Conservation (phyloP, 2,888 invertebrate genomes). For the Orchesellides sinensis region DNA sequence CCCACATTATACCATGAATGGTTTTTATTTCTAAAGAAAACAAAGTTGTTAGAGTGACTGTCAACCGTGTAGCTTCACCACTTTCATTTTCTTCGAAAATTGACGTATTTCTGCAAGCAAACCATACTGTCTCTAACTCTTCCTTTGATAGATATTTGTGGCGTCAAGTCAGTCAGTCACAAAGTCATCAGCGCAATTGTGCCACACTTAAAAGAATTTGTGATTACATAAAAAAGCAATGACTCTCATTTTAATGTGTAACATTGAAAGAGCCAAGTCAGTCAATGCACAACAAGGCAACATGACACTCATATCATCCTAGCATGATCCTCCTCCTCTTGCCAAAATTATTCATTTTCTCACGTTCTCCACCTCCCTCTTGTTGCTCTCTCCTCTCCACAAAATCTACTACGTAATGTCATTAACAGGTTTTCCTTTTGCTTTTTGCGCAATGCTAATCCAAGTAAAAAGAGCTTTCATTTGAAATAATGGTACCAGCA, state of each 20-base stretch:
- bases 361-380: neutral
- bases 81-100: constrained; percentile 50
- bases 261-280: too few relatives aligned
- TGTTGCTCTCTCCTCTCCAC: neutral
- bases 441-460: neutral
- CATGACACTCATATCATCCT: too few relatives aligned
- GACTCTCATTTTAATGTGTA: too few relatives aligned
- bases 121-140: too few relatives aligned
- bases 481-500: constrained; percentile 1
- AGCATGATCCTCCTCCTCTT: too few relatives aligned
- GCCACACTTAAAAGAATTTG: too few relatives aligned
- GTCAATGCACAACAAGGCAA: too few relatives aligned
- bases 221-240: too few relatives aligned
- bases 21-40: too few relatives aligned
- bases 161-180: constrained; percentile 22
- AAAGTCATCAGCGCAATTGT: neutral
- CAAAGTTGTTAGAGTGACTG: constrained; percentile 46
- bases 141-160: too few relatives aligned
- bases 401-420: constrained; percentile 24
- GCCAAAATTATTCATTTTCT: constrained; percentile 52
- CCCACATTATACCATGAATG: too few relatives aligned
- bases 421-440: constrained; percentile 41
- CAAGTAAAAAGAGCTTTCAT: neutral
- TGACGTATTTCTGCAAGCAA: too few relatives aligned
- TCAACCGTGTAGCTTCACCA: constrained; percentile 49